Evolutionary conservation across 2,113 vertebrate genomes (phyloP), one percentile per base, ranked within the genome.

Genomic region (Megaceryle torquata): DNA sequence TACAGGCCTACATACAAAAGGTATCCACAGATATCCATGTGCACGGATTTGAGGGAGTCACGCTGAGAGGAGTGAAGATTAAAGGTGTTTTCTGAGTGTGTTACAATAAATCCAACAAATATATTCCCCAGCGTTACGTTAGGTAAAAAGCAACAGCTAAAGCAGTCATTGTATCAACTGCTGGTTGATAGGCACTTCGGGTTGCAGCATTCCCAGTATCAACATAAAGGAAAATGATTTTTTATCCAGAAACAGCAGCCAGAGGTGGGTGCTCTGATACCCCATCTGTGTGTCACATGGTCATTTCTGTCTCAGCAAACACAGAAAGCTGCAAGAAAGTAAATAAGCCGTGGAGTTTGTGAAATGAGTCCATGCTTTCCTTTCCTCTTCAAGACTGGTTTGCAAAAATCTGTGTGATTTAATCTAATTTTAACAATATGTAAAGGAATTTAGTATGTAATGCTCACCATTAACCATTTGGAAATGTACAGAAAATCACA

Each of bases 271-370:
- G 12, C 29, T 35, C 25, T 1, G 10, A 3, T 61, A 76, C 53
- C 46, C 28, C 0, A 1, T n/a, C 53, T 26, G 41, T 22, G 6
- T 8, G 24, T 44, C 1, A 1, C 10, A 1, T 3, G 56, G 46
- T 82, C 15, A 1, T 33, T 87, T 78, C 67, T 71, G 16, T n/a
- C 78, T 43, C 25, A 14, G 71, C 54, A 80, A 68, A 89, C 37
- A 21, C 39, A 77, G 69, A 71, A 63, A 65, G 13, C 65, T n/a
- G n/a, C 22, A n/a, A 53, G 28, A 15, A 53, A 53, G 25, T 53
- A 53, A 53, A 53, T 28, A 26, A 54, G 33, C 1, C 2, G 4
- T 68, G 79, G 6, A 9, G 65, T 86, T 57, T 56, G 35, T 37
- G 22, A 84, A 81, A 41, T 28, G 50, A 51, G 19, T 18, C 50